phyloP scores from a whole-genome alignment of 2,113 vertebrate genomes.

The Typhlomys cinereus region DNA sequence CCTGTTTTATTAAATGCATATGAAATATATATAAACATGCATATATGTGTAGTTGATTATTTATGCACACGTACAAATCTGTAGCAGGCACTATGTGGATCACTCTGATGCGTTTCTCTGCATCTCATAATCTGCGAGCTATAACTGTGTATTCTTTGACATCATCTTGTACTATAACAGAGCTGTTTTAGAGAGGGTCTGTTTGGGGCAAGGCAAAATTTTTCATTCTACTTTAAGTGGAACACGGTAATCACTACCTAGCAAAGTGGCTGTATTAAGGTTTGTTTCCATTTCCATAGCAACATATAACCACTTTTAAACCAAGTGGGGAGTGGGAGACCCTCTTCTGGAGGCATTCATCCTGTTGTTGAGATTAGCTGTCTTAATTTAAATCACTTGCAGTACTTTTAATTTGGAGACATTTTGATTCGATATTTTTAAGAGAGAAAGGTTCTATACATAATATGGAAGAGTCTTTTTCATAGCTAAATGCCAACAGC shows the following conservation, averaged over 20 bases:
- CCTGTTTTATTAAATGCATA: slow-evolving; percentile 45
- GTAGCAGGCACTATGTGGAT: neutral
- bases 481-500: slow-evolving; percentile 67
- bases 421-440: slow-evolving; percentile 61
- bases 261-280: neutral
- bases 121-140: neutral
- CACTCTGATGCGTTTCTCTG: neutral
- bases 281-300: slow-evolving; percentile 44
- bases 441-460: slow-evolving; percentile 45
- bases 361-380: slow-evolving; percentile 60
- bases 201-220: neutral
- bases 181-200: neutral
- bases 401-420: slow-evolving; percentile 56
- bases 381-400: slow-evolving; percentile 1
- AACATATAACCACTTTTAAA: neutral
- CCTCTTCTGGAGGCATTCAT: neutral
- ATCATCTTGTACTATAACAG: neutral
- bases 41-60: neutral
- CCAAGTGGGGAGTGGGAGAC: rapidly evolving
- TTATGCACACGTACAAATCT: neutral
- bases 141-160: neutral
- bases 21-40: neutral
- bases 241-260: neutral
- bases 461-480: slow-evolving; percentile 63
- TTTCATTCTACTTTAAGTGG: slow-evolving; percentile 14